Evolutionary conservation across 2,888 invertebrate genomes (phyloP).

Genomic region (Spodoptera picta): DNA sequence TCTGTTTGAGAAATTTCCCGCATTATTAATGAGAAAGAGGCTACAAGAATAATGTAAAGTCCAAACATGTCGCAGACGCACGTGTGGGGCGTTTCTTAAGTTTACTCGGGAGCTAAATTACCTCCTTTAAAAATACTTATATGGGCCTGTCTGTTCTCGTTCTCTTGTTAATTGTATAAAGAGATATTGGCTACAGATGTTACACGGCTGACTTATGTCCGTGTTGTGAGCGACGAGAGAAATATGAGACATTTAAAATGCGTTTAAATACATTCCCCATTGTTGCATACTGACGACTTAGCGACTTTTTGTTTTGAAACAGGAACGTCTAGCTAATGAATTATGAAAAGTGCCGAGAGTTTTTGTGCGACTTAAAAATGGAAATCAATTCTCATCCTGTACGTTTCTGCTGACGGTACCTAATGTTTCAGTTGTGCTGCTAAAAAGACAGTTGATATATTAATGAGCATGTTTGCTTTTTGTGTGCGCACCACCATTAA

Average conservation of each 20-base stretch:
- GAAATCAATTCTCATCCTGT: slow-evolving; percentile 51
- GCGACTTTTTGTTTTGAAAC: slow-evolving; percentile 48
- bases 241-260: slow-evolving; percentile 80
- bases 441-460: slow-evolving; percentile 89
- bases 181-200: slow-evolving; percentile 87
- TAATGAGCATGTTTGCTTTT: slow-evolving; percentile 87
- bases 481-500: slow-evolving; percentile 85
- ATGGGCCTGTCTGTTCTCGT: slow-evolving; percentile 77
- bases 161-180: slow-evolving; percentile 84
- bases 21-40: slow-evolving; percentile 36
- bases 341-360: slow-evolving; percentile 64
- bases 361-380: slow-evolving; percentile 59
- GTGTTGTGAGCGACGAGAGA: slow-evolving; percentile 78
- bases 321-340: slow-evolving; percentile 65
- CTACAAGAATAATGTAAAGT: slow-evolving; percentile 32
- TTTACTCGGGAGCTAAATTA: slow-evolving; percentile 74
- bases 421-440: slow-evolving; percentile 72
- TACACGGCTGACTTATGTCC: slow-evolving; percentile 77
- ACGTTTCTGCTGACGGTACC: slow-evolving; percentile 76
- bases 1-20: slow-evolving; percentile 31
- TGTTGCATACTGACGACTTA: slow-evolving; percentile 63
- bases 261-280: slow-evolving; percentile 70
- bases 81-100: slow-evolving; percentile 62
- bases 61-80: slow-evolving; percentile 45
- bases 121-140: slow-evolving; percentile 82